Percentiles rank a stretch among this genome's conserved stretches.
Evolutionary conservation across 2,797 vertebrate species (phyloP).

Genomic region (Xyrichtys novacula): DNA sequence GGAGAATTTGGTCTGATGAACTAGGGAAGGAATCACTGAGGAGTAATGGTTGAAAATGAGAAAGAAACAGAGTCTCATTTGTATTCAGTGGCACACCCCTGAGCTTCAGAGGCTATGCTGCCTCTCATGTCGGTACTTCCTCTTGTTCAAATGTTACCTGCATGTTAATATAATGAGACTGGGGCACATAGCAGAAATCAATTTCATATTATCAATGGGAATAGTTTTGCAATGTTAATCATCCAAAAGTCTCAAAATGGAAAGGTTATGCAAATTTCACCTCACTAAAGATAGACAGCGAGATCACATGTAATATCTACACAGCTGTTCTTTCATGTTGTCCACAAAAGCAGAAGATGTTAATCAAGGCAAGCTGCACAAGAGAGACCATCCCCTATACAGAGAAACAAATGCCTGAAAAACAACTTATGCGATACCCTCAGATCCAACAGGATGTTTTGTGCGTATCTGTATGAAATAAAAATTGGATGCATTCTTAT

Average conservation of each 20-base stretch:
- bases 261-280: neutral
- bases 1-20: neutral
- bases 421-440: no score
- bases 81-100: slow-evolving; percentile 12
- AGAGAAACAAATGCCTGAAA: no score
- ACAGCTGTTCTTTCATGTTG: no score
- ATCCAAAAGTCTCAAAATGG: no score
- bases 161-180: neutral
- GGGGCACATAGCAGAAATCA: slow-evolving; percentile 5
- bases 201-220: neutral
- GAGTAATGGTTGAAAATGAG: neutral
- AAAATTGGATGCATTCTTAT: no score
- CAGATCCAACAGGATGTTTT: no score
- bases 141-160: neutral
- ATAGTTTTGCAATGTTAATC: neutral
- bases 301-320: no score
- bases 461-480: no score
- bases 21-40: slow-evolving; percentile 1
- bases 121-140: neutral
- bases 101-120: slow-evolving; percentile 10
- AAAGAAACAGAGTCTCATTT: slow-evolving; percentile 22
- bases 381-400: no score
- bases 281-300: no score
- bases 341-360: no score
- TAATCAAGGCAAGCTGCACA: no score